Conservation (phyloP, 2,888 invertebrate genomes). For the Tupiocoris notatus region DNA sequence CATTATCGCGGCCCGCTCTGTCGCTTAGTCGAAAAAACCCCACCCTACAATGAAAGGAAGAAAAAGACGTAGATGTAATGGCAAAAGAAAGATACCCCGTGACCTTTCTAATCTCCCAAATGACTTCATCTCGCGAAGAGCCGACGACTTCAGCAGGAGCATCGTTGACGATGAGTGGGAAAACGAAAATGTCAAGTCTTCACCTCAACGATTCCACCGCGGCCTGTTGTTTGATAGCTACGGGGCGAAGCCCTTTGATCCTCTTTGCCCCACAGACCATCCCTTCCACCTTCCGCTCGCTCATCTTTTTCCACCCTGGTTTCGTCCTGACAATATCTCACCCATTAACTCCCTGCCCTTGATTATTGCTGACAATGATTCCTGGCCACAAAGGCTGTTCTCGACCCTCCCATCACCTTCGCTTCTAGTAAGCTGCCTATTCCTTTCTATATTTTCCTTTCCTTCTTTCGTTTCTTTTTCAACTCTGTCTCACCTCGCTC, state of each 20-base stretch:
- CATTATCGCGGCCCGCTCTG: neutral
- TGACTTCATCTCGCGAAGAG: conserved; percentile 43
- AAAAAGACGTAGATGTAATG: neutral
- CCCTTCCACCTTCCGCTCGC: neutral
- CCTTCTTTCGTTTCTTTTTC: neutral
- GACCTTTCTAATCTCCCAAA: conserved; percentile 44
- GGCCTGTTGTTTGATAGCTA: conserved; percentile 39
- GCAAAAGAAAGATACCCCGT: conserved; percentile 9
- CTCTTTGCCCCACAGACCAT: conserved; percentile 4
- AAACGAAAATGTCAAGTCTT: conserved; percentile 5
- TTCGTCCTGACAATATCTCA: conserved; percentile 39
- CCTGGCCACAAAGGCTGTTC: conserved; percentile 38
- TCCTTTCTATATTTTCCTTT: conserved; percentile 12
- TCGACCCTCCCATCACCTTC: conserved; percentile 44
- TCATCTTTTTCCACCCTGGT: neutral
- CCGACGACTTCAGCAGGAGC: neutral
- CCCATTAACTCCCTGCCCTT: conserved; percentile 43
- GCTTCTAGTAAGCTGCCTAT: conserved; percentile 10
- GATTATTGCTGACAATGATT: conserved; percentile 42
- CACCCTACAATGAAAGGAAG: conserved; percentile 7
- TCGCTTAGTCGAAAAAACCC: conserved; percentile 29
- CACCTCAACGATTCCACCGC: conserved; percentile 39
- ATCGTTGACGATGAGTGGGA: neutral
- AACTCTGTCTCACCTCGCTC: conserved; percentile 37
- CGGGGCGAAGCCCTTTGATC: conserved; percentile 36